Conservation (phyloP, 64 coral and sea anemone genomes). For the Dendrophyllia cribrosa region DNA sequence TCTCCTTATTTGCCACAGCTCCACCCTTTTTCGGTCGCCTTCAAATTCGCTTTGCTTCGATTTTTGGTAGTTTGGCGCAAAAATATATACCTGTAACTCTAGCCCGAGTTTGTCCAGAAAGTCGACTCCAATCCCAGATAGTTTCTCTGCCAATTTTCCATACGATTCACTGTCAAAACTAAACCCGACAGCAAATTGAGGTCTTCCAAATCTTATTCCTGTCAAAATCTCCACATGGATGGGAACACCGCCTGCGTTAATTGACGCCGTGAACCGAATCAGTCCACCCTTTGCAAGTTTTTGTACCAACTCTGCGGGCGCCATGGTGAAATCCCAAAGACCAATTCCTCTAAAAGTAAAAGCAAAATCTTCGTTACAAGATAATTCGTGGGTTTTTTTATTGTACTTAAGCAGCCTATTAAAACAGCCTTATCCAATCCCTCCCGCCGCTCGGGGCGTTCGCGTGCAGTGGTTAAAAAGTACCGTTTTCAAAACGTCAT, state of each 20-base stretch:
- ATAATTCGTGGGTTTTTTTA: neutral
- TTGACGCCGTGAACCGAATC: constrained; percentile 80
- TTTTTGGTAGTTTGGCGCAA: too few species aligned
- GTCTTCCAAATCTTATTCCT: constrained; percentile 24
- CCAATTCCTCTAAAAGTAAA: constrained; percentile 29
- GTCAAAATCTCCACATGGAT: constrained; percentile 86
- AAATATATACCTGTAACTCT: constrained; percentile 74
- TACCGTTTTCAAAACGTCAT: too few species aligned
- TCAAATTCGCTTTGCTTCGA: too few species aligned
- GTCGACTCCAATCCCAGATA: constrained; percentile 79
- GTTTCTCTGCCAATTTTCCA: constrained; percentile 81
- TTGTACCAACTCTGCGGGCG: constrained; percentile 68
- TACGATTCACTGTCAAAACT: constrained; percentile 92
- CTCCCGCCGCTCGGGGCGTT: too few species aligned
- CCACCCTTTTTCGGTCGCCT: too few species aligned
- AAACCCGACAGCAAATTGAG: constrained; percentile 87
- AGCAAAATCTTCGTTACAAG: neutral
- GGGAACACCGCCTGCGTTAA: constrained; percentile 82
- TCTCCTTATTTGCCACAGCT: too few species aligned
- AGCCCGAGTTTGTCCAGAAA: constrained; percentile 93
- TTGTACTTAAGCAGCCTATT: neutral
- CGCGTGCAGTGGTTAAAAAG: too few species aligned
- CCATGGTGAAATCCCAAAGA: constrained; percentile 77
- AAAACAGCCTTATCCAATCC: neutral
- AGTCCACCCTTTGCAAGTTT: constrained; percentile 63